Percentiles rank a stretch among this genome's conserved stretches.
Conservation (phyloP, 2,797 vertebrate genomes). For the Anguilla pacifica region DNA sequence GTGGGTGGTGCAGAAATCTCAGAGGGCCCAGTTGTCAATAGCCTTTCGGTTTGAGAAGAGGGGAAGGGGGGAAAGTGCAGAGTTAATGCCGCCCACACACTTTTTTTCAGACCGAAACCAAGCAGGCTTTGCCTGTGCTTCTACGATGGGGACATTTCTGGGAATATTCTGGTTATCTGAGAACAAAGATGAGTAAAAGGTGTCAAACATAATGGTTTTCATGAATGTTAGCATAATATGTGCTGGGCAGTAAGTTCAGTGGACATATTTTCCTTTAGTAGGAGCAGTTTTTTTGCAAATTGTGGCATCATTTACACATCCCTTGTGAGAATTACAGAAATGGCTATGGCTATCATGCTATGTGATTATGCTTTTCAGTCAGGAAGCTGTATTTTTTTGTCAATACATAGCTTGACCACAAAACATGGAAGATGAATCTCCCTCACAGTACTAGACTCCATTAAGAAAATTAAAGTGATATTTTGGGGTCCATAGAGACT, state of each 20-base stretch:
- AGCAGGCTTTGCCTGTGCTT: background rate
- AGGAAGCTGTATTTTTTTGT: background rate
- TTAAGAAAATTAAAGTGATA: background rate
- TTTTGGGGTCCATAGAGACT: background rate
- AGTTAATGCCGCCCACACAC: background rate
- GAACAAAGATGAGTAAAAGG: background rate
- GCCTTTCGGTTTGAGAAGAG: background rate
- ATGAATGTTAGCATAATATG: background rate
- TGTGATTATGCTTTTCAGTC: background rate
- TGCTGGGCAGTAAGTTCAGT: background rate
- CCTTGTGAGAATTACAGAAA: constrained; percentile 3
- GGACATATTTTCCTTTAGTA: background rate
- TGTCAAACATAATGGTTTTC: background rate
- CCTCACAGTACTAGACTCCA: background rate
- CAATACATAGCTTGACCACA: background rate
- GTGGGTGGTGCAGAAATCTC: background rate
- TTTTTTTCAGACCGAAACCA: background rate
- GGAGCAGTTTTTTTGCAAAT: background rate
- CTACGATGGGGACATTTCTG: background rate
- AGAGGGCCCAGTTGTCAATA: background rate
- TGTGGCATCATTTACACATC: background rate
- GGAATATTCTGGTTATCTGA: background rate
- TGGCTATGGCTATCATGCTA: background rate
- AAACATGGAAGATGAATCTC: background rate
- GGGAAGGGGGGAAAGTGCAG: background rate